Percentiles rank a stretch among this genome's conserved stretches.
Evolutionary conservation across 2,113 vertebrate species (phyloP).

Genomic region (Callionymus lyra): DNA sequence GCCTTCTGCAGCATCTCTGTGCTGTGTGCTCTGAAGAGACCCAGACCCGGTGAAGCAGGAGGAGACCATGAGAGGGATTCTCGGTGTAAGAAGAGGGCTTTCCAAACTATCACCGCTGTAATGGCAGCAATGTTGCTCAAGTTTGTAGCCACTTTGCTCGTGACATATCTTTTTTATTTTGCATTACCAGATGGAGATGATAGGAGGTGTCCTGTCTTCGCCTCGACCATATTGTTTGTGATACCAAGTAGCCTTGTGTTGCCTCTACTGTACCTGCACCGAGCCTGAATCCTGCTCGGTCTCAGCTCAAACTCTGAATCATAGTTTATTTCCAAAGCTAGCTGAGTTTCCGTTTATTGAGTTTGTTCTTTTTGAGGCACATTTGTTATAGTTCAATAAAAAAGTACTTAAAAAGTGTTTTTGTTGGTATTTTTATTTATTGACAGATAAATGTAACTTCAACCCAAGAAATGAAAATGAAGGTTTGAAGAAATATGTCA

Average conservation of each 20-base stretch:
- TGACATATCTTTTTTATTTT: accelerated
- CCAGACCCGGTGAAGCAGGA: conserved; percentile 11
- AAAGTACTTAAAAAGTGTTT: too few species aligned
- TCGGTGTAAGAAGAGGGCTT: conserved; percentile 20
- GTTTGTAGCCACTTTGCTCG: background rate
- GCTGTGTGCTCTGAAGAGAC: conserved; percentile 9
- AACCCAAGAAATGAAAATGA: too few species aligned
- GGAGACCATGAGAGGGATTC: background rate
- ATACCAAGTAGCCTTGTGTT: conserved; percentile 20
- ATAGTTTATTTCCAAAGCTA: background rate
- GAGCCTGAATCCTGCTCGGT: conserved; percentile 3
- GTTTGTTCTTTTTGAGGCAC: too few species aligned
- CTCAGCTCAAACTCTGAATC: background rate
- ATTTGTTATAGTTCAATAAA: too few species aligned
- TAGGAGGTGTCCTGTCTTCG: accelerated
- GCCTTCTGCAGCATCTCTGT: conserved; percentile 16
- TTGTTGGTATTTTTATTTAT: too few species aligned
- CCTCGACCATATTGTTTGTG: accelerated
- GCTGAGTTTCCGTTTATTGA: too few species aligned
- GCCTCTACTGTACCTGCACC: conserved; percentile 17
- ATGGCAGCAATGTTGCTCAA: conserved; percentile 2
- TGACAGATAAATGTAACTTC: too few species aligned
- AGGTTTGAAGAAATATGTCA: too few species aligned
- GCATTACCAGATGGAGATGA: accelerated
- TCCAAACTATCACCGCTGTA: conserved; percentile 9